A percentile compares a stretch with the other conserved stretches of the same genome.
These are phyloP conservation scores for Acronicta leporina DNA, from an alignment of 2,888 invertebrate genomes.

Conservation along the genomic window DNA sequence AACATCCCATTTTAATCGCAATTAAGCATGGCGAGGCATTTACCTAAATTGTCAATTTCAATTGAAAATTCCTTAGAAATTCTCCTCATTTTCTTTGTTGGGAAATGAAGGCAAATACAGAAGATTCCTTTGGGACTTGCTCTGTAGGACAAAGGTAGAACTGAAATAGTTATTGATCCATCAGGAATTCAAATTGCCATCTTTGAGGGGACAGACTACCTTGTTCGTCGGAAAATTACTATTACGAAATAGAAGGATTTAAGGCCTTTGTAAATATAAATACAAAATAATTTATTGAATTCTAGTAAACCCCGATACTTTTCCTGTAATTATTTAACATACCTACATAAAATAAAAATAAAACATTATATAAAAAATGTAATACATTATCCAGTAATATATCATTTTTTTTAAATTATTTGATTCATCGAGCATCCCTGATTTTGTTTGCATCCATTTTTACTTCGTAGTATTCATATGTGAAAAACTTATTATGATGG, in stretches of 20 bases:
- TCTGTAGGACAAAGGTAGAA: constrained; percentile 56
- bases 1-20: constrained; percentile 62
- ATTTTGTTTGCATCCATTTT: too few species aligned
- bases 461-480: too few species aligned
- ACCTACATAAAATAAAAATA: too few species aligned
- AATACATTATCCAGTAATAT: too few species aligned
- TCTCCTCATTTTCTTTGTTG: constrained; percentile 61
- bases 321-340: too few species aligned
- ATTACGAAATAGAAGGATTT: constrained; percentile 27
- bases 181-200: constrained; percentile 62
- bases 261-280: too few species aligned
- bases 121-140: constrained; percentile 61
- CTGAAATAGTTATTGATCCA: constrained; percentile 64
- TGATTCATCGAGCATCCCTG: too few species aligned
- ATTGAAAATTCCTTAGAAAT: constrained; percentile 68
- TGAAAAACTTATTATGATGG: too few species aligned
- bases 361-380: too few species aligned
- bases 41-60: constrained; percentile 68
- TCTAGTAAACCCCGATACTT: too few species aligned
- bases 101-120: constrained; percentile 63
- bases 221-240: constrained; percentile 40
- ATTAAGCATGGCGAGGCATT: constrained; percentile 64
- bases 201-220: constrained; percentile 49
- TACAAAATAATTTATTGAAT: too few species aligned
- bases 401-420: too few species aligned